Evolutionary conservation across 2,113 vertebrate genomes (phyloP).

Genomic region (Lipotes vexillifer): DNA sequence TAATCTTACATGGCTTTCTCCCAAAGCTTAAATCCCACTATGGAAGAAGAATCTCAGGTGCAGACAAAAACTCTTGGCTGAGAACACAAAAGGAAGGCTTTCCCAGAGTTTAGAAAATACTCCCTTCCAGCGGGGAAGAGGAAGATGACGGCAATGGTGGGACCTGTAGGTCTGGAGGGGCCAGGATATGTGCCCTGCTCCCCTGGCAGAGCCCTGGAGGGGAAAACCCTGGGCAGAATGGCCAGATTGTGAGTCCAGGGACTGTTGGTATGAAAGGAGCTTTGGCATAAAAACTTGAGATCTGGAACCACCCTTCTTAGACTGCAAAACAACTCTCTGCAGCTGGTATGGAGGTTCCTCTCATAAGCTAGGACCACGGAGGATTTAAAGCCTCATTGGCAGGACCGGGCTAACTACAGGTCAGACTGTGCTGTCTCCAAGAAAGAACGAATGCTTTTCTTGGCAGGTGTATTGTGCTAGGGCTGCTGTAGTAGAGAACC

Average conservation of each 20-base stretch:
- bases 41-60: neutral
- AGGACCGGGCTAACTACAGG: neutral
- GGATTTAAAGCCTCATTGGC: neutral
- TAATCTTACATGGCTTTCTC: neutral
- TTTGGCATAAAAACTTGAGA: neutral
- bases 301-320: neutral
- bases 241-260: neutral
- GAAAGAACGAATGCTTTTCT: neutral
- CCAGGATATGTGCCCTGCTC: neutral
- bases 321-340: neutral
- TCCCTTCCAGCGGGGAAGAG: neutral
- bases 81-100: neutral
- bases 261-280: neutral
- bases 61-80: neutral
- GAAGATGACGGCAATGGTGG: neutral
- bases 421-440: neutral
- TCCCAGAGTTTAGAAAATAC: neutral
- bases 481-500: neutral
- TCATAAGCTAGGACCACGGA: neutral
- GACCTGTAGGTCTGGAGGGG: neutral
- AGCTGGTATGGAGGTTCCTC: neutral
- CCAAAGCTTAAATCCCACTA: neutral
- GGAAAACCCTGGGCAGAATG: neutral
- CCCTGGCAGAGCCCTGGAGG: neutral
- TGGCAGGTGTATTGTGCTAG: neutral